phyloP scores from a whole-genome alignment of 2,113 vertebrate species.

The Aegypius monachus region DNA sequence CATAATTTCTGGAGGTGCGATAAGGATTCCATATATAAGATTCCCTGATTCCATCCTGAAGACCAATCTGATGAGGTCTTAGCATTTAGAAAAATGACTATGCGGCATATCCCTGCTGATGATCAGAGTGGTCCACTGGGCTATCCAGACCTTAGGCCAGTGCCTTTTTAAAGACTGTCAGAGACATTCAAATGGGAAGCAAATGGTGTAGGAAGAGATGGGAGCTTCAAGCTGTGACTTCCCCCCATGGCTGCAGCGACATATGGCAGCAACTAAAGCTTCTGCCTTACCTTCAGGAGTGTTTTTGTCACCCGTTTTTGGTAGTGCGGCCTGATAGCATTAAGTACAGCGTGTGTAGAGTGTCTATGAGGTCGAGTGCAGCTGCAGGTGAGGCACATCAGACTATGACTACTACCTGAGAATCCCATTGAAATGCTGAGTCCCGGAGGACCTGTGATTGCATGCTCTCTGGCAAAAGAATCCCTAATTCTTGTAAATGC shows the following conservation, averaged over 20 bases:
- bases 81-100: neutral
- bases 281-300: neutral
- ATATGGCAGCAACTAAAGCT: neutral
- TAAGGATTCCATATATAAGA: neutral
- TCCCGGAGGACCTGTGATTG: neutral
- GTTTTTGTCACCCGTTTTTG: neutral
- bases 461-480: conserved; percentile 23
- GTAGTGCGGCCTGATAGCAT: neutral
- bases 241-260: neutral
- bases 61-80: neutral
- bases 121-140: neutral
- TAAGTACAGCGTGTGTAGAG: neutral
- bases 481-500: neutral
- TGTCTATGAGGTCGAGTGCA: neutral
- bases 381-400: conserved; percentile 24
- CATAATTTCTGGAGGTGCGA: neutral
- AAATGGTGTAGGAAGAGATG: neutral
- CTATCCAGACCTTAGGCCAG: neutral
- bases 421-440: neutral
- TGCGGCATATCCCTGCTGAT: neutral
- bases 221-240: neutral
- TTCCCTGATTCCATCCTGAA: neutral
- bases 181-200: neutral
- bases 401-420: conserved; percentile 30
- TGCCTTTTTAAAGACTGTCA: neutral